Evolutionary conservation across 2,113 vertebrate genomes (phyloP).

Genomic region (Falco punctatus): DNA sequence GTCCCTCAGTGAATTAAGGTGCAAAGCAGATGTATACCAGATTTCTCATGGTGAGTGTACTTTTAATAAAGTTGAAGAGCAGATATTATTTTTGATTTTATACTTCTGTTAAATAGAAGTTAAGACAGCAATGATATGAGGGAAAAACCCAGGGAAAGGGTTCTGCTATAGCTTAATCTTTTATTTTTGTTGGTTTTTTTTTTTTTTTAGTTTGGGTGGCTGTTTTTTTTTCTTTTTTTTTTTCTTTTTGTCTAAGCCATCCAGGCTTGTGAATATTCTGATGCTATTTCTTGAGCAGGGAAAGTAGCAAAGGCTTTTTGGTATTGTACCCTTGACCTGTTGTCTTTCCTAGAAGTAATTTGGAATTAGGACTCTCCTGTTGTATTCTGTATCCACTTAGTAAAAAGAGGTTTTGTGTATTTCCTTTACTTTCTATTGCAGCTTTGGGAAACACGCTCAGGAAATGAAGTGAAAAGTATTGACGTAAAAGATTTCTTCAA

Average conservation of each 20-base stretch:
- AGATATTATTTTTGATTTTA: not conserved
- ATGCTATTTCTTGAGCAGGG: not conserved
- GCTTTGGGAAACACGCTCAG: constrained; percentile 85
- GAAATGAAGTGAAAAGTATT: constrained; percentile 87
- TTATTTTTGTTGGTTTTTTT: not conserved
- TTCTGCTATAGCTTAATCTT: not conserved
- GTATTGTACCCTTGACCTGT: not conserved
- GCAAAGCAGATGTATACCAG: not conserved
- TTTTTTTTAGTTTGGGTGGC: not conserved
- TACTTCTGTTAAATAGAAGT: not conserved
- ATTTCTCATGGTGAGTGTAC: not conserved
- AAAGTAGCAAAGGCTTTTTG: not conserved
- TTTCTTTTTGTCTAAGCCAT: not conserved
- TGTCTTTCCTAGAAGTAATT: not conserved
- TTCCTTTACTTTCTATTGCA: constrained; percentile 55
- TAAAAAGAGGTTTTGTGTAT: not conserved
- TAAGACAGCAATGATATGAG: not conserved
- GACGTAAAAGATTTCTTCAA: constrained; percentile 78
- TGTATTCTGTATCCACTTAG: not conserved
- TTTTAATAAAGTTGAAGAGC: not conserved
- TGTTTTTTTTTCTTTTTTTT: not conserved
- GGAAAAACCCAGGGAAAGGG: not conserved
- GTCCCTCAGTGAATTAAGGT: not conserved
- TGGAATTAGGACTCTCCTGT: not conserved
- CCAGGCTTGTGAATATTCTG: not conserved